Base-by-base conservation (phyloP, 1,140 invertebrate genomes). In the Drosophila suzukii region DNA sequence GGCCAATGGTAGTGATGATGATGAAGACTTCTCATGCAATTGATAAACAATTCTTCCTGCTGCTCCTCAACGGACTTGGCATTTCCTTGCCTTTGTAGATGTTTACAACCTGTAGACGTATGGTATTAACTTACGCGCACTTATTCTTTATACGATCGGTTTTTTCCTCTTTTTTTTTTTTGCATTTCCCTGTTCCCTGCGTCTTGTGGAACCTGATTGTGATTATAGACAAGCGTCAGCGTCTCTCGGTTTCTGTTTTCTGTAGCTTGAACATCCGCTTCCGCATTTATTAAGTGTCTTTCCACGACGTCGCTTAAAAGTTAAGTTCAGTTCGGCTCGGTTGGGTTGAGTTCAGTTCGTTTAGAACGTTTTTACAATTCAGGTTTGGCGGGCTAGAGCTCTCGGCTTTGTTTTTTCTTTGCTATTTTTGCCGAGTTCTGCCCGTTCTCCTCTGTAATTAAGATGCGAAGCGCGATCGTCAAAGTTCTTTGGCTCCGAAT, bases 211-310 rank as follows among this genome's bases (percentile, higher is more conserved):
- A 88, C 90, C 90, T 90, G 90, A 90, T 91, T 91, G 85, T 71
- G 75, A 78, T 78, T 78, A 78, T 78, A 78, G 75, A 78, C 75
- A 77, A 71, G 65, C 51, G 57, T 70, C 74, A 68, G 66, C 75
- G 53, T 71, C 57, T 54, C 43, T 57, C 49, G 49, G 66, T 61
- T 43, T 73, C 53, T 81, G 47, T 44, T 58, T 54, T 60, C 60
- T 78, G 65, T 75, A 46, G 76, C 81, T 86, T 73, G 88, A 88
- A 91, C 90, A 91, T 91, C 90, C 90, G 90, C 90, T 91, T 91
- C 90, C 90, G 90, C 90, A 91, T 91, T 91, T 91, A 90, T 91
- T 84, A 89, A 89, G 84, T 89, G 85, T 89, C 85, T 89, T 89
- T 89, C 66, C 83, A 85, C 67, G 65, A 77, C 82, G 75, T 70